Base-by-base conservation (phyloP, 2,888 invertebrate genomes). In the Pandemis corylana region DNA sequence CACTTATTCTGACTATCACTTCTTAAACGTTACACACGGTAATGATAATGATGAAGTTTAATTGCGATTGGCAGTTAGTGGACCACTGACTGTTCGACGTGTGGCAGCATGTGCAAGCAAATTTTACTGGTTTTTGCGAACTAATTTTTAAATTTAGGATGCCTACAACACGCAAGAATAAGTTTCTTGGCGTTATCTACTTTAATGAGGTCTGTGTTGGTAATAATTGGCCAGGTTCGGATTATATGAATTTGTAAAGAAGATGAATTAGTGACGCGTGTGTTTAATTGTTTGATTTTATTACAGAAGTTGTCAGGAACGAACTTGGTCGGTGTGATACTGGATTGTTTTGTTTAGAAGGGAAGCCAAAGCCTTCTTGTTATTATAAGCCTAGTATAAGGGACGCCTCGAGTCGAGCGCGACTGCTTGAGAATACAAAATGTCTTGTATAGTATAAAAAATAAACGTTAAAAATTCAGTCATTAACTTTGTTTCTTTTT, bases 361-460 rank as follows among this genome's bases (percentile, higher is more conserved):
- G 87, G 92, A 89, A 93, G 92, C 93, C 92, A 92, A 93, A 93
- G 92, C 90, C 92, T 94, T 94, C 93, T 90, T 85, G 80, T 84
- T 89, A 85, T 82, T 81, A 77, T 89, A 90, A 87, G 84, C 79
- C 82, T 88, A 85, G 86, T 82, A 80, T 85, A 84, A 86, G 83
- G 83, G 83, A 87, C 84, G 83, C 86, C 85, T 85, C 86, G 84
- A 86, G 87, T 84, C 83, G 77, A 79, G 80, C 76, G 72, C 79
- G 77, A 78, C 77, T 80, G 87, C 86, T 89, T 85, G 83, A 81
- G 81, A 82, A 84, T 82, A 79, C 80, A 82, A 76, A 80, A 82
- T 83, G 83, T 85, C 83, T 81, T 87, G 85, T 89, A 85, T 88
- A 86, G 85, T 85, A 87, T 85, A 83, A 84, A 82, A 80, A 87